Conservation (phyloP, 2,797 vertebrate species). For the Mormyrops attenuatus region DNA sequence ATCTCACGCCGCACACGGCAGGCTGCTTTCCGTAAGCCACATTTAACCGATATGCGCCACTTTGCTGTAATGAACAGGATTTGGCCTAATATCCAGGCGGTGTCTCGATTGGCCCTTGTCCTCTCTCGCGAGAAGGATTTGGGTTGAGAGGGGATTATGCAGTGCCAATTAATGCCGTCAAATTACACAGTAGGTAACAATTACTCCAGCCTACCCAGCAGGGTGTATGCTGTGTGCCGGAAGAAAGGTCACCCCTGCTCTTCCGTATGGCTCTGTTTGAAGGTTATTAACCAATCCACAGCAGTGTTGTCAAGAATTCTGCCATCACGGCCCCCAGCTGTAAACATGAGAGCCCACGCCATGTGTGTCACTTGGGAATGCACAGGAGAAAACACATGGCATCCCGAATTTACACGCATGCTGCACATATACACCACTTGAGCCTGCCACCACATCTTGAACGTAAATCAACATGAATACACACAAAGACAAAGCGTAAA, state of each 20-base stretch:
- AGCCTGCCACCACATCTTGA: neutral
- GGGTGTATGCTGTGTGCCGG: neutral
- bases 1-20: neutral
- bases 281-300: neutral
- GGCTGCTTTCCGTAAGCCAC: neutral
- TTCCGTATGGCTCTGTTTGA: neutral
- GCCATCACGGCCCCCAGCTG: neutral
- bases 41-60: neutral
- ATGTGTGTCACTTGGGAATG: neutral
- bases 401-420: neutral
- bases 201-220: neutral
- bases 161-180: conserved; percentile 50
- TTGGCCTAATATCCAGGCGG: neutral
- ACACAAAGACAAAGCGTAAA: neutral
- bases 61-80: neutral
- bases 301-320: neutral
- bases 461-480: neutral
- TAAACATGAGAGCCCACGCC: neutral
- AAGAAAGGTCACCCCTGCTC: neutral
- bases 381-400: neutral
- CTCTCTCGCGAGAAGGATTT: conserved; percentile 33
- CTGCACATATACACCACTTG: neutral
- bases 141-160: conserved; percentile 39
- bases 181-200: conserved; percentile 52
- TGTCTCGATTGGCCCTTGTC: neutral